phyloP scores from a whole-genome alignment of 2,113 vertebrate species.

The Sturnira hondurensis region DNA sequence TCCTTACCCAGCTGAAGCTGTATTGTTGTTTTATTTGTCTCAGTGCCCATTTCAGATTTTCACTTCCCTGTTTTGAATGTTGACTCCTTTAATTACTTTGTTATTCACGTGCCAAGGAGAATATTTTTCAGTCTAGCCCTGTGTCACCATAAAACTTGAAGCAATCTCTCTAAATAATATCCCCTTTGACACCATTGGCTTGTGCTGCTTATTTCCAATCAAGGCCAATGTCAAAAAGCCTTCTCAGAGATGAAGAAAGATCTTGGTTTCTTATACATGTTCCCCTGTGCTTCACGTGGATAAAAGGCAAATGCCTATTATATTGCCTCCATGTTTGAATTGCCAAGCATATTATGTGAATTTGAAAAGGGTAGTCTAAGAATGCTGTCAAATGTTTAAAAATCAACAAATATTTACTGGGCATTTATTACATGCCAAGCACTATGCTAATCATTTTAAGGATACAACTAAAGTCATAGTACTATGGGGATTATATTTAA shows the following conservation, averaged over 20 bases:
- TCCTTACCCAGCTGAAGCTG: background rate
- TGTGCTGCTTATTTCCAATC: background rate
- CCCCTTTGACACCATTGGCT: conserved; percentile 35
- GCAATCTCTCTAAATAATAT: conserved; percentile 54
- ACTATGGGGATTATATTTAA: background rate
- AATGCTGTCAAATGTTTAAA: conserved; percentile 3
- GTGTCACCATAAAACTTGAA: conserved; percentile 42
- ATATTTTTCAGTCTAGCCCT: conserved; percentile 52
- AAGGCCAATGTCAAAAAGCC: background rate
- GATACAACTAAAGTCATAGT: background rate
- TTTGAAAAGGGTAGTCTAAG: background rate
- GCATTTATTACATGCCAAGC: background rate
- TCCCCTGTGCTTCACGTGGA: background rate
- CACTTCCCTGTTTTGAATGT: conserved; percentile 60
- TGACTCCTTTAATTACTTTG: conserved; percentile 60
- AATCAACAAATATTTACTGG: conserved; percentile 12
- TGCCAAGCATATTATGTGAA: background rate
- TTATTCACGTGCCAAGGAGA: conserved; percentile 60
- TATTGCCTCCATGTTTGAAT: background rate
- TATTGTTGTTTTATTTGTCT: conserved; percentile 38
- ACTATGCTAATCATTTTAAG: background rate
- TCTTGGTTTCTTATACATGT: background rate
- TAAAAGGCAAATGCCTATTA: conserved; percentile 13
- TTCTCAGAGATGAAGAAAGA: background rate
- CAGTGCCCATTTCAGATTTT: conserved; percentile 47